phyloP scores from a whole-genome alignment of 1,140 invertebrate genomes.

The Zaprionus davidi region DNA sequence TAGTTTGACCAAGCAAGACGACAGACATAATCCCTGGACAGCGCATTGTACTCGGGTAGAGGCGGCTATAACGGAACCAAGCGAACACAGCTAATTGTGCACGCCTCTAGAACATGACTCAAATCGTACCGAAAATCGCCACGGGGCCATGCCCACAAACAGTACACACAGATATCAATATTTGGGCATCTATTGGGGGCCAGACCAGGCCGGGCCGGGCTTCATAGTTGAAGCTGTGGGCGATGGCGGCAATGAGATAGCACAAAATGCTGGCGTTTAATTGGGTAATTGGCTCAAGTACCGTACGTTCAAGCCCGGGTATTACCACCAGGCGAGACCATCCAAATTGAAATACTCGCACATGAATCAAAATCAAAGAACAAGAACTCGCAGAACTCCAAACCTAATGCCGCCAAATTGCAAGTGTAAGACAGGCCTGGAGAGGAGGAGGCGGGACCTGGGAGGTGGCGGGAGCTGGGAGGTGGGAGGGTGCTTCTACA shows the following conservation, averaged over 20 bases:
- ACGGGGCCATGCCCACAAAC: slow-evolving; percentile 48
- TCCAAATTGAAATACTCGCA: slow-evolving; percentile 75
- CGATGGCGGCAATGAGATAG: slow-evolving; percentile 77
- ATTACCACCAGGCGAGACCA: slow-evolving; percentile 61
- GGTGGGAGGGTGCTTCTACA: not conserved
- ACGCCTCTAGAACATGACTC: slow-evolving; percentile 80
- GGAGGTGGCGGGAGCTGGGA: too few species aligned
- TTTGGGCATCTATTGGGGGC: slow-evolving; percentile 62
- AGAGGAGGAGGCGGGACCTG: not conserved
- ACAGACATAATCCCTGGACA: slow-evolving; percentile 64
- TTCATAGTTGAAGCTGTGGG: slow-evolving; percentile 3
- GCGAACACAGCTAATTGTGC: slow-evolving; percentile 79
- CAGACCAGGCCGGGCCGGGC: too few species aligned
- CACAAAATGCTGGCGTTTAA: slow-evolving; percentile 79
- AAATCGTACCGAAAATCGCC: slow-evolving; percentile 62
- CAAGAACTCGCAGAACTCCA: slow-evolving; percentile 21
- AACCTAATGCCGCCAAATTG: slow-evolving; percentile 67
- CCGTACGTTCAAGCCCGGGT: slow-evolving; percentile 63
- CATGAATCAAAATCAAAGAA: slow-evolving; percentile 52
- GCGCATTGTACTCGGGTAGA: slow-evolving; percentile 57
- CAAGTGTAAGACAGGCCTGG: slow-evolving; percentile 47
- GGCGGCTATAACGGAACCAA: slow-evolving; percentile 71
- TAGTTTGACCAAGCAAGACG: slow-evolving; percentile 48
- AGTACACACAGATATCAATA: slow-evolving; percentile 66
- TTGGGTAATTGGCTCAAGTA: slow-evolving; percentile 83